phyloP scores from a whole-genome alignment of 2,113 vertebrate species.

The Triplophysa tibetana region DNA sequence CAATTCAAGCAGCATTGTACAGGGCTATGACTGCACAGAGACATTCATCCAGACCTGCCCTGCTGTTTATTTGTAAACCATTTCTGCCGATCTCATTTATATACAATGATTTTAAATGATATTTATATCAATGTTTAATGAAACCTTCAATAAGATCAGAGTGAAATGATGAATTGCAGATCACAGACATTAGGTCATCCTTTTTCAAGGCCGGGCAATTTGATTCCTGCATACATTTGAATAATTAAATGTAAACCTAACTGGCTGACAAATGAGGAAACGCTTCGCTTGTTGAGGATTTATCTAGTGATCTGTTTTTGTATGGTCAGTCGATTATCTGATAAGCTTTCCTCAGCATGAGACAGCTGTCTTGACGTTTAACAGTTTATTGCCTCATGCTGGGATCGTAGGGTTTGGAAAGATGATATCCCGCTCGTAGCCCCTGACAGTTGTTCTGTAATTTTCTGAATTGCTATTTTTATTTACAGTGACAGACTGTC shows the following conservation, averaged over 20 bases:
- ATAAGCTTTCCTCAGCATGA: background rate
- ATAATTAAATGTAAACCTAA: conserved; percentile 46
- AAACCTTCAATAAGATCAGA: conserved; percentile 12
- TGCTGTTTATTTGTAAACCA: conserved; percentile 39
- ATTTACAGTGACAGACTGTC: conserved; percentile 32
- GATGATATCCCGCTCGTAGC: background rate
- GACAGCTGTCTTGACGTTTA: background rate
- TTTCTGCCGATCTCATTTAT: conserved; percentile 26
- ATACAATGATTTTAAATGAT: background rate
- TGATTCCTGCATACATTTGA: conserved; percentile 38
- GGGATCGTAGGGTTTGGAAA: conserved; percentile 3
- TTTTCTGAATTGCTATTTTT: conserved; percentile 10
- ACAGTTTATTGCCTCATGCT: background rate
- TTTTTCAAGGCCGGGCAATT: conserved; percentile 17
- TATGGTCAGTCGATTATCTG: background rate
- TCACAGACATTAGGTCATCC: conserved; percentile 37
- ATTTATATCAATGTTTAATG: conserved; percentile 13
- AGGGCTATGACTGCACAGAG: conserved; percentile 81
- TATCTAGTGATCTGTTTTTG: background rate
- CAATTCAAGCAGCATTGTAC: conserved; percentile 83
- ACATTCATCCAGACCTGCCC: conserved; percentile 52
- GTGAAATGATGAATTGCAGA: conserved; percentile 28
- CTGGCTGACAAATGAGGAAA: background rate
- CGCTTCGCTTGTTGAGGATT: background rate
- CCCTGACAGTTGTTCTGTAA: background rate